Evolutionary conservation across 2,113 vertebrate species (phyloP).

Genomic region (Otis tarda): DNA sequence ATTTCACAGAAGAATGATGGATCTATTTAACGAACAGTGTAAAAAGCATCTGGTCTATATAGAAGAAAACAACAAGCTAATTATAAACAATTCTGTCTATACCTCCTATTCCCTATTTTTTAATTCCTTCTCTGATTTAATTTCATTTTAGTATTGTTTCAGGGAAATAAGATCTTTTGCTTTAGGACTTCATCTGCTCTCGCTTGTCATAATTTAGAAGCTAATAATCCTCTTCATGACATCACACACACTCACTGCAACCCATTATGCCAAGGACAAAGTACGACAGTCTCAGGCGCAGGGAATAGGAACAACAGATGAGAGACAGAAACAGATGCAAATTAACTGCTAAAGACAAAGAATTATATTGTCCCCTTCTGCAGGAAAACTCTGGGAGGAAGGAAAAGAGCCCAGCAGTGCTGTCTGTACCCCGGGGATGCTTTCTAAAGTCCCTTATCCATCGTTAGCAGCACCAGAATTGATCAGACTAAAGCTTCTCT

Average conservation of each 20-base stretch:
- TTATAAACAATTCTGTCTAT: not conserved
- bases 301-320: slow-evolving; percentile 19
- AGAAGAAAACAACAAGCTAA: not conserved
- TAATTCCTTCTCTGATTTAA: not conserved
- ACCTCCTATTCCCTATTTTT: not conserved
- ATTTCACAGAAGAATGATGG: not conserved
- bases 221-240: slow-evolving; percentile 24
- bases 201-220: not conserved
- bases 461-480: not conserved
- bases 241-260: not conserved
- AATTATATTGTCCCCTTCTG: not conserved
- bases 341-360: slow-evolving; percentile 8
- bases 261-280: slow-evolving; percentile 34
- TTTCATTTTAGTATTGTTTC: slow-evolving; percentile 1
- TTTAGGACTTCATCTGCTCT: slow-evolving; percentile 30
- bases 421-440: not conserved
- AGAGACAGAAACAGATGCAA: slow-evolving; percentile 31
- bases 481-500: not conserved
- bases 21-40: not conserved
- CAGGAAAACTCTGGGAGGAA: not conserved
- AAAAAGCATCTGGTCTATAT: not conserved
- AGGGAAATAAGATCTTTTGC: slow-evolving; percentile 2
- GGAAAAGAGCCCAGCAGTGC: not conserved
- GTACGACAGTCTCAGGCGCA: not conserved
- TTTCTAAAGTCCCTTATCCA: not conserved